phyloP scores from a whole-genome alignment of 1,140 invertebrate genomes.

The Drosophila sproati region DNA sequence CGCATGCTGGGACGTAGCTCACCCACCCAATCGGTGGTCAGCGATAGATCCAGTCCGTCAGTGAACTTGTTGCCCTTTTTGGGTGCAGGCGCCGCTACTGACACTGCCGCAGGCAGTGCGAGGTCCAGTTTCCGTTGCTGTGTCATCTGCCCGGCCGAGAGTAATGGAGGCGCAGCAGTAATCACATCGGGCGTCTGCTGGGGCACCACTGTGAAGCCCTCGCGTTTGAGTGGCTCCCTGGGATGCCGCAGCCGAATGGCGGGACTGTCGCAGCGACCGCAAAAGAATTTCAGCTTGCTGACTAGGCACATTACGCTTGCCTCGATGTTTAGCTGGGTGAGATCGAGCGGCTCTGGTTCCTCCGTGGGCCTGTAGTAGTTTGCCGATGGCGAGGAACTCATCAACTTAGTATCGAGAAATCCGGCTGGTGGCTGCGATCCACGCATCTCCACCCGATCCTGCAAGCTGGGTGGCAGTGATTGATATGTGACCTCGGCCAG shows the following conservation, averaged over 20 bases:
- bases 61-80: constrained; percentile 89
- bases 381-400: constrained; percentile 91
- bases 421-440: constrained; percentile 56
- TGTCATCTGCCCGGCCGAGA: constrained; percentile 19
- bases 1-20: constrained; percentile 92
- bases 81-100: constrained; percentile 20
- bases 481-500: constrained; percentile 71
- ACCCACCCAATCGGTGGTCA: constrained; percentile 89
- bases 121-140: constrained; percentile 66
- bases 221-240: constrained; percentile 83
- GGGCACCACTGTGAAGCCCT: constrained; percentile 61
- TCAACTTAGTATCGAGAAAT: constrained; percentile 90
- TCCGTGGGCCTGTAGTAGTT: constrained; percentile 93
- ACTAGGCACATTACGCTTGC: constrained; percentile 94
- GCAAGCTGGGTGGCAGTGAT: constrained; percentile 63
- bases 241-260: constrained; percentile 87
- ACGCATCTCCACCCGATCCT: constrained; percentile 3
- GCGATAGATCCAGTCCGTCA: constrained; percentile 88
- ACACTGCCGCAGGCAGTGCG: constrained; percentile 74
- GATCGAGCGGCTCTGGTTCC: constrained; percentile 94
- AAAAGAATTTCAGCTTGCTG: constrained; percentile 91
- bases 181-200: constrained; percentile 72
- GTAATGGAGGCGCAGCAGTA: constrained; percentile 8
- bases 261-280: constrained; percentile 89
- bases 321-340: constrained; percentile 95